Percentiles rank a stretch among this genome's conserved stretches.
Evolutionary conservation across 2,797 vertebrate species (phyloP).

Genomic region (Acomys russatus): DNA sequence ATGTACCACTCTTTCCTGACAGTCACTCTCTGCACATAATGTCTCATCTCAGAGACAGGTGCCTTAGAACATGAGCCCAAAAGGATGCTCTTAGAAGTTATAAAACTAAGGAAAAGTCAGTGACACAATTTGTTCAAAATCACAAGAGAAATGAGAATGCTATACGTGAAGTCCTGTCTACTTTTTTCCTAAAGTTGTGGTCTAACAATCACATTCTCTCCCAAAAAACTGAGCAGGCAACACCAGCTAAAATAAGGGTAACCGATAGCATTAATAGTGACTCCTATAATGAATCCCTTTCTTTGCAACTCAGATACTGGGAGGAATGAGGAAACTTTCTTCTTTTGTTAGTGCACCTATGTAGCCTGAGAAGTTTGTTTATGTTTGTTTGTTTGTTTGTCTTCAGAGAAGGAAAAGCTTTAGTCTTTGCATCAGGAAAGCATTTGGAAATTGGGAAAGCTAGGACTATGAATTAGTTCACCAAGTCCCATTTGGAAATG

Average conservation of each 20-base stretch:
- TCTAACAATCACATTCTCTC: neutral
- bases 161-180: neutral
- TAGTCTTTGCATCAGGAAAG: neutral
- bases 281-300: neutral
- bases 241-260: neutral
- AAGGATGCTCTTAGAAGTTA: neutral
- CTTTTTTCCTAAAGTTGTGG: neutral
- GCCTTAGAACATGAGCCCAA: neutral
- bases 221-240: neutral
- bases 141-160: neutral
- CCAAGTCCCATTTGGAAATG: neutral
- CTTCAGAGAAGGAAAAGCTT: neutral
- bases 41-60: neutral
- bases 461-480: slow-evolving; percentile 62
- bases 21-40: neutral
- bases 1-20: neutral
- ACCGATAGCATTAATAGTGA: neutral
- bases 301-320: neutral
- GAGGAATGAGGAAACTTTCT: neutral
- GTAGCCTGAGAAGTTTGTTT: neutral
- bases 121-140: neutral
- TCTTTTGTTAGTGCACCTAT: neutral
- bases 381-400: accelerated
- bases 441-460: neutral
- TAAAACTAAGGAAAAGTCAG: slow-evolving; percentile 4